Percentiles rank a stretch among this genome's conserved stretches.
Evolutionary conservation across 2,888 invertebrate species (phyloP).

Genomic region (Latrodectus hesperus): DNA sequence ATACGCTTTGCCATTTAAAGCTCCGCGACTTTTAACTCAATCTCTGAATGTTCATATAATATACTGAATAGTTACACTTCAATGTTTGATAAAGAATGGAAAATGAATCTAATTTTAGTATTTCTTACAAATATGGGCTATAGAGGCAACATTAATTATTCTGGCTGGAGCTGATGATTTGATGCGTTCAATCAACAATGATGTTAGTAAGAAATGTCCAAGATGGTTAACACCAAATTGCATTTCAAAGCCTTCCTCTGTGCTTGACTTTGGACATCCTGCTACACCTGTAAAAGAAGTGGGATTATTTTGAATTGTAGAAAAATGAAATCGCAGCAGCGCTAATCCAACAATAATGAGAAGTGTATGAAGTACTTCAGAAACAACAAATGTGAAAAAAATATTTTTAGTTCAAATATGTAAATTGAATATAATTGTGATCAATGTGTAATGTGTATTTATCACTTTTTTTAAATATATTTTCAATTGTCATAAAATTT

Average conservation of each 20-base stretch:
- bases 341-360: too few relatives aligned
- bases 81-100: too few relatives aligned
- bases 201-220: conserved; percentile 70
- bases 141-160: conserved; percentile 74
- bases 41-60: neutral
- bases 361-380: too few relatives aligned
- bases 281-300: conserved; percentile 36
- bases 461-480: too few relatives aligned
- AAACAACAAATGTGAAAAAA: too few relatives aligned
- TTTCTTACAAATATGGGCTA: conserved; percentile 73
- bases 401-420: too few relatives aligned
- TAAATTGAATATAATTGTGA: too few relatives aligned
- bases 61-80: too few relatives aligned
- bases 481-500: too few relatives aligned
- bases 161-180: conserved; percentile 64
- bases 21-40: neutral
- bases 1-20: neutral
- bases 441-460: too few relatives aligned
- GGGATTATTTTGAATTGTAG: too few relatives aligned
- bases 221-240: conserved; percentile 71
- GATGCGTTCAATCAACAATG: conserved; percentile 64
- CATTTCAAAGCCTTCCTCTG: conserved; percentile 70
- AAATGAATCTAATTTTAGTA: neutral
- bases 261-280: conserved; percentile 48
- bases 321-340: too few relatives aligned